Base-by-base conservation (phyloP, 2,888 invertebrate genomes). In the Acleris emargana region DNA sequence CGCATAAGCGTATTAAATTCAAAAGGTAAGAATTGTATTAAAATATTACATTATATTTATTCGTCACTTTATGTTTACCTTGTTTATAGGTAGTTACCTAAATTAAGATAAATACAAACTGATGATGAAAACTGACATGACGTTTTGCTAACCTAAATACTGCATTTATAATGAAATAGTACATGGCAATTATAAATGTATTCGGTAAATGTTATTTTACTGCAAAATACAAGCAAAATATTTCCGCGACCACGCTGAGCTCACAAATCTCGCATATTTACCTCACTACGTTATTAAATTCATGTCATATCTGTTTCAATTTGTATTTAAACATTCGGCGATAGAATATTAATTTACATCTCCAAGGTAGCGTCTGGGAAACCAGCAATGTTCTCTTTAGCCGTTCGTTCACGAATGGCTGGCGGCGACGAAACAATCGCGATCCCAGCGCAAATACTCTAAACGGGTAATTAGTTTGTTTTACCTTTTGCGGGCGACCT, bases 391-490 rank as follows among this genome's bases (percentile, higher is more conserved):
- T 63, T 58, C 58, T 61, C 61, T 28, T 62, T 20, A 55, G 71
- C 67, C 68, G 73, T 69, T 72, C 74, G 73, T 76, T 77, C 74
- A 68, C 71, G 72, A 76, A 72, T 75, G 76, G 78, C 81, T 76
- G 70, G 68, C 73, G 77, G 84, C 80, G 79, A 78, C 82, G 79
- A 81, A 82, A 87, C 87, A 87, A 86, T 87, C 87, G 81, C 80
- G 78, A 75, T 73, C 76, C 73, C 80, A 77, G 79, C 79, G 81
- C 83, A 89, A 90, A 89, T 86, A 89, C 77, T 84, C 81, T 89
- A 85, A 87, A 84, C 85, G 84, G 75, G 79, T 88, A 88, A 89
- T 89, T 90, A 89, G 88, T 88, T 89, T 88, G 88, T 81, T 88
- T 82, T 83, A 77, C 77, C 76, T 74, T 82, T 79, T 70, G 76